Percentiles rank a stretch among this genome's conserved stretches.
Evolutionary conservation across 2,797 vertebrate species (phyloP).

Genomic region (Oceanodroma leucorhoa): DNA sequence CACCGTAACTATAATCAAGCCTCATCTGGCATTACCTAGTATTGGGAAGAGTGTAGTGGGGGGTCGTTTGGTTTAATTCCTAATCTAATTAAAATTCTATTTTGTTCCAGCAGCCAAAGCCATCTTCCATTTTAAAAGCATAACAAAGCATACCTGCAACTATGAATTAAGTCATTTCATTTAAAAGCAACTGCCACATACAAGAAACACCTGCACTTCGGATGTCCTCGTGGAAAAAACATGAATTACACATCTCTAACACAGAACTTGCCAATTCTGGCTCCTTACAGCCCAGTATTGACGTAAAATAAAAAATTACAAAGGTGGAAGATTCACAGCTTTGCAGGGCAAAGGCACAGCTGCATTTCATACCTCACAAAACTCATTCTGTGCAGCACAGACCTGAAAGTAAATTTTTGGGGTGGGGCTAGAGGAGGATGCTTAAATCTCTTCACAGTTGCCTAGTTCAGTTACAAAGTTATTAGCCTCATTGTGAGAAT

Average conservation of each 20-base stretch:
- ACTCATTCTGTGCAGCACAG: background rate
- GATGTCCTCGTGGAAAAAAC: background rate
- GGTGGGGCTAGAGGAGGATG: background rate
- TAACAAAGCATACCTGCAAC: background rate
- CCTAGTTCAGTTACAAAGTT: background rate
- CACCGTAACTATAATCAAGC: background rate
- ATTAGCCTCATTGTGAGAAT: background rate
- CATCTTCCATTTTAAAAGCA: background rate
- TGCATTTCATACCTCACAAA: background rate
- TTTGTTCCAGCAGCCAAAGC: constrained; percentile 1
- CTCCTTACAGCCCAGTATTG: background rate
- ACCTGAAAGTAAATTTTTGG: background rate
- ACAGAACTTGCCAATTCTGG: background rate
- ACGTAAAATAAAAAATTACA: background rate
- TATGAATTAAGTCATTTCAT: background rate
- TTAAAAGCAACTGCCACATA: background rate
- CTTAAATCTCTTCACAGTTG: background rate
- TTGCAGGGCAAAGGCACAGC: background rate
- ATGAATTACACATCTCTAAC: background rate
- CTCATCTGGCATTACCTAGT: background rate
- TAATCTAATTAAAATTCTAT: constrained; percentile 1
- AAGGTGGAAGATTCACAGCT: background rate
- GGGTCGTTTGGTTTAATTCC: background rate
- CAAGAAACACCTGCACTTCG: background rate
- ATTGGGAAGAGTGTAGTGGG: background rate